These are phyloP conservation scores for Apostichopus leukothele DNA, from an alignment of 53 echinoderm and acorn worm species.

Conservation along the genomic window DNA sequence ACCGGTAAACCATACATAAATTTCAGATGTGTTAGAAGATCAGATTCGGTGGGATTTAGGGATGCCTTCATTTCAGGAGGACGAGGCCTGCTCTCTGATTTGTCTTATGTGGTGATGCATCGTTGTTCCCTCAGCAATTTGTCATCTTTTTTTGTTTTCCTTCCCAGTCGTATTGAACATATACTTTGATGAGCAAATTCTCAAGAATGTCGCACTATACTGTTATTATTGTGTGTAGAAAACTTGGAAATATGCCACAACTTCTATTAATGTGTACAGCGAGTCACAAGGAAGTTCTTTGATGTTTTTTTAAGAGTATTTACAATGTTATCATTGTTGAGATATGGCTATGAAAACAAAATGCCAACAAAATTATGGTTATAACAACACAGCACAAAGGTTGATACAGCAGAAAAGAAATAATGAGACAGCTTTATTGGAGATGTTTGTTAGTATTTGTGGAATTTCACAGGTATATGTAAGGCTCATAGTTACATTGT, in stretches of 20 bases:
- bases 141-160: neutral
- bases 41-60: neutral
- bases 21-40: neutral
- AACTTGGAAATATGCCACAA: neutral
- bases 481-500: no score
- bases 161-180: neutral
- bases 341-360: neutral
- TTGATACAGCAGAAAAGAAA: no score
- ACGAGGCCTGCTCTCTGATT: neutral
- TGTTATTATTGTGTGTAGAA: neutral
- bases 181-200: neutral
- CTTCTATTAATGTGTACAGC: neutral
- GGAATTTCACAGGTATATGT: no score
- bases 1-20: constrained; percentile 4
- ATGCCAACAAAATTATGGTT: neutral
- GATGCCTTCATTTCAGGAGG: neutral
- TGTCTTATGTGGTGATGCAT: neutral
- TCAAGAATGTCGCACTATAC: neutral
- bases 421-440: no score
- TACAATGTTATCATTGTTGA: neutral
- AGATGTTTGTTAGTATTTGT: no score
- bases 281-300: neutral
- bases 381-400: no score
- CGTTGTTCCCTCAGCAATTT: neutral
- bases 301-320: neutral